A percentile compares a stretch with the other conserved stretches of the same genome.
phyloP scores from a whole-genome alignment of 37 sponge, comb jelly and placozoan genomes.

The Aplysina aerophoba region DNA sequence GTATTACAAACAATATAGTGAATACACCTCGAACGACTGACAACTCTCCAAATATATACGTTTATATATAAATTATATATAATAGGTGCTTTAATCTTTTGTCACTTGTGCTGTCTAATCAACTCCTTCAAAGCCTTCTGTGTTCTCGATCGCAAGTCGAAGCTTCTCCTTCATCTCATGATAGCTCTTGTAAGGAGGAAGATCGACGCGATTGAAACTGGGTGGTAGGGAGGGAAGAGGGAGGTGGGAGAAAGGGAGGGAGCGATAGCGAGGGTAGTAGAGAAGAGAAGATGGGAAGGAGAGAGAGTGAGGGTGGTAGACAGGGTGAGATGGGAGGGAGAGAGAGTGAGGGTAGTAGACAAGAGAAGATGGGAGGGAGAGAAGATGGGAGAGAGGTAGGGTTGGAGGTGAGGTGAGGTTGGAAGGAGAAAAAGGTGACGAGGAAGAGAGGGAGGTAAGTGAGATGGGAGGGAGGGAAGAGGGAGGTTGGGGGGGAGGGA shows the following conservation, averaged over 20 bases:
- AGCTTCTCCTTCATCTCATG: slow-evolving; percentile 86
- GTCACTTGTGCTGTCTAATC: slow-evolving; percentile 38
- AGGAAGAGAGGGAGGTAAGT: not conserved
- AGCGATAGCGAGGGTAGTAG: not conserved
- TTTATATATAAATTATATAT: not conserved
- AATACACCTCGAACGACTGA: no score
- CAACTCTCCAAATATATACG: no score
- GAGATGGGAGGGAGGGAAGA: not conserved
- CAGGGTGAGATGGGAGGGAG: no score
- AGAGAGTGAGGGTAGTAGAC: no score
- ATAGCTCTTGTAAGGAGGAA: slow-evolving; percentile 88
- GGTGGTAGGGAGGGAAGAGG: not conserved
- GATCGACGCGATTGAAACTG: slow-evolving; percentile 88
- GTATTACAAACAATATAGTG: no score
- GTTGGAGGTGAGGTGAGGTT: no score
- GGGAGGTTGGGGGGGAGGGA: not conserved
- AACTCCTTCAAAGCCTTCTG: slow-evolving; percentile 90
- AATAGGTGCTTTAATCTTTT: not conserved
- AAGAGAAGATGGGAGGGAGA: not conserved
- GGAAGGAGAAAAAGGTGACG: not conserved
- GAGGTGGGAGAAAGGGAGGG: no score
- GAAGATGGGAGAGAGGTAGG: not conserved
- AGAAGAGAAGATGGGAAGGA: not conserved
- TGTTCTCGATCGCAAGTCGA: slow-evolving; percentile 82
- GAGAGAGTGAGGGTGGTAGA: not conserved